phyloP scores from a whole-genome alignment of 2,888 invertebrate genomes.

The Phaonia tiefii region DNA sequence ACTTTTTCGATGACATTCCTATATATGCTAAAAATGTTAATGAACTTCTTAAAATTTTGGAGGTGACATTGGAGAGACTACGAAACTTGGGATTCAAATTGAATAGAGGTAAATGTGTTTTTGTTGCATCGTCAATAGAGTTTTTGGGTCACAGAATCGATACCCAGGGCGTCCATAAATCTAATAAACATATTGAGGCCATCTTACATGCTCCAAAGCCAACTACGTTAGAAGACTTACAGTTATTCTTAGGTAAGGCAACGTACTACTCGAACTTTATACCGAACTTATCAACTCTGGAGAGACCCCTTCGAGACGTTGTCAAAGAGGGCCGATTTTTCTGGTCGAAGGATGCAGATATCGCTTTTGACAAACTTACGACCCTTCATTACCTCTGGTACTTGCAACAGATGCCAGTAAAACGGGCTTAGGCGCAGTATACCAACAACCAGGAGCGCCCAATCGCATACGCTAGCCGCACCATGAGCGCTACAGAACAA shows the following conservation, averaged over 20 bases:
- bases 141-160: constrained; percentile 59
- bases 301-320: constrained; percentile 20
- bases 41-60: constrained; percentile 29
- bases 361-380: constrained; percentile 32
- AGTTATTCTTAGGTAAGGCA: constrained; percentile 37
- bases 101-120: constrained; percentile 47
- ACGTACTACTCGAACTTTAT: constrained; percentile 18
- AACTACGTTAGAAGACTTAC: not conserved
- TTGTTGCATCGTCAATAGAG: constrained; percentile 47
- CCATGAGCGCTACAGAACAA: constrained; percentile 53
- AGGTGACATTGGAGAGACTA: not conserved
- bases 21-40: constrained; percentile 54
- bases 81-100: constrained; percentile 41
- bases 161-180: constrained; percentile 50
- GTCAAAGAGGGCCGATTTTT: not conserved
- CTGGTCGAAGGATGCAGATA: constrained; percentile 24
- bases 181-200: constrained; percentile 55
- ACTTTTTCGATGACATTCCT: constrained; percentile 57
- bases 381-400: constrained; percentile 29
- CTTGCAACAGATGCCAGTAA: constrained; percentile 54
- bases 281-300: constrained; percentile 10
- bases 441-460: constrained; percentile 42
- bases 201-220: constrained; percentile 44
- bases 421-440: constrained; percentile 53
- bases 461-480: constrained; percentile 54